These are phyloP conservation scores for Etheostoma perlongum DNA, from an alignment of 2,797 vertebrate species.

Conservation along the genomic window DNA sequence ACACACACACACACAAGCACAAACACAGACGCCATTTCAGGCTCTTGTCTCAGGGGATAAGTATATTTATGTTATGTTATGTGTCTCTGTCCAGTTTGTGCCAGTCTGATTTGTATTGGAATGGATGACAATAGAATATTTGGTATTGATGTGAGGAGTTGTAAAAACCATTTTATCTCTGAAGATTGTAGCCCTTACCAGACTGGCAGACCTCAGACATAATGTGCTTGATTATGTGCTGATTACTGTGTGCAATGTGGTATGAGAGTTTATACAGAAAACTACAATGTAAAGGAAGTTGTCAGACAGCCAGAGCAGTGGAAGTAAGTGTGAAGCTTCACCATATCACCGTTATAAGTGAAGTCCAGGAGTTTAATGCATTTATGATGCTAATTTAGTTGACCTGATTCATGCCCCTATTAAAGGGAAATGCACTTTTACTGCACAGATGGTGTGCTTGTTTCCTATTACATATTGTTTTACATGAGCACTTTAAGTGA, in stretches of 20 bases:
- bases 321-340: slow-evolving; percentile 16
- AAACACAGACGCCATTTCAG: slow-evolving; percentile 39
- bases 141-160: background rate
- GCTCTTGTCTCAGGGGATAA: slow-evolving; percentile 63
- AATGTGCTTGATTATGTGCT: slow-evolving; percentile 24
- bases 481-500: slow-evolving; percentile 66
- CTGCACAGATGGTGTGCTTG: background rate
- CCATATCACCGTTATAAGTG: background rate
- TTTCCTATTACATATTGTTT: background rate
- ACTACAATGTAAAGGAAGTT: slow-evolving; percentile 2
- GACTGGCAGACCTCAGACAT: slow-evolving; percentile 18
- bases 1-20: background rate
- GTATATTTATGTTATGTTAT: slow-evolving; percentile 17
- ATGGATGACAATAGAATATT: background rate
- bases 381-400: slow-evolving; percentile 22
- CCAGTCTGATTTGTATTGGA: background rate
- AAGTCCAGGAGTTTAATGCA: slow-evolving; percentile 1
- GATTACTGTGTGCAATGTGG: slow-evolving; percentile 9
- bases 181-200: background rate
- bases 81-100: background rate
- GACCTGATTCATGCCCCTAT: background rate
- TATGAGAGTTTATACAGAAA: slow-evolving; percentile 10
- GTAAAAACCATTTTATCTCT: slow-evolving; percentile 7
- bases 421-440: slow-evolving; percentile 21
- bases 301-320: slow-evolving; percentile 1